phyloP scores from a whole-genome alignment of 1,140 invertebrate genomes.

The Meloidogyne chitwoodi region DNA sequence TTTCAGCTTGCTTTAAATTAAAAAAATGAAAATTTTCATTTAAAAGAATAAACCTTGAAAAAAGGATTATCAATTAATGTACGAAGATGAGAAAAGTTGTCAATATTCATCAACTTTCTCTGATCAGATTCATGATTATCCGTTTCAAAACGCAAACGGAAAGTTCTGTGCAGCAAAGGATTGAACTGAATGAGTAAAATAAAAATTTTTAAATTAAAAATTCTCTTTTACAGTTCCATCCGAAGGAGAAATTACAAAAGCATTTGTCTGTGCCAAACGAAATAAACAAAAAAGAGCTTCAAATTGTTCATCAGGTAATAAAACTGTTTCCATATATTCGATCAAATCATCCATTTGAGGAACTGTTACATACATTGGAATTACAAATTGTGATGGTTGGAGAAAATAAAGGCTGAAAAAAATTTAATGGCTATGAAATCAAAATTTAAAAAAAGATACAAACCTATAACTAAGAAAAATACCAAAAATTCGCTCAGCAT shows the following conservation, averaged over 20 bases:
- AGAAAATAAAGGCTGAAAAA: conserved; percentile 19
- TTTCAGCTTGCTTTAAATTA: conserved; percentile 6
- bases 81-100: conserved; percentile 4
- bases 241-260: conserved; percentile 28
- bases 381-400: conserved; percentile 32
- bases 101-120: background rate
- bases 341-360: conserved; percentile 32
- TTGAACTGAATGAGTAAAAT: conserved; percentile 27
- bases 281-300: conserved; percentile 31
- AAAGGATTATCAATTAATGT: background rate
- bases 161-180: conserved; percentile 20
- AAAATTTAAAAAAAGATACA: background rate
- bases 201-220: background rate
- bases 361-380: conserved; percentile 18
- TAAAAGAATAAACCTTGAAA: background rate
- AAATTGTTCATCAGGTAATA: conserved; percentile 25
- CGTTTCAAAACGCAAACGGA: conserved; percentile 11
- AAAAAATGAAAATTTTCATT: background rate
- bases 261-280: conserved; percentile 27
- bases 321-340: conserved; percentile 24
- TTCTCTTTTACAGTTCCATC: conserved; percentile 24
- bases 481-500: conserved; percentile 30
- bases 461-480: conserved; percentile 26
- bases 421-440: no score
- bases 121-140: background rate